phyloP scores from a whole-genome alignment of 1,140 invertebrate genomes.

The Spodoptera litura region DNA sequence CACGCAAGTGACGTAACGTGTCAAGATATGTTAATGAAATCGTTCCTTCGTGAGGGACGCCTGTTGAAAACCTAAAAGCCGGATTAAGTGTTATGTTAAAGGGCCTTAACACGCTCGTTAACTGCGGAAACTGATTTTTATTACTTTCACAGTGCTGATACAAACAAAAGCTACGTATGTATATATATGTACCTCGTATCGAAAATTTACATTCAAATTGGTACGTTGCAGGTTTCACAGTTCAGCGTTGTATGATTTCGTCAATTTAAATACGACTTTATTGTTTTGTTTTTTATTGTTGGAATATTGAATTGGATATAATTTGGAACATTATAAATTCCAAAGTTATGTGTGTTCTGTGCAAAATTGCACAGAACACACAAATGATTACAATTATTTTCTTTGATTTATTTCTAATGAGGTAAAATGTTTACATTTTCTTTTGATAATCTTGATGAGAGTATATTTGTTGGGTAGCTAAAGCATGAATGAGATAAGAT shows the following conservation, averaged over 20 bases:
- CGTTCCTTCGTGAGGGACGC: slow-evolving; percentile 28
- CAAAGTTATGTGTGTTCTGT: too few species aligned
- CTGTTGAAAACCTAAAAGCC: slow-evolving; percentile 42
- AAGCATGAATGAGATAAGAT: too few species aligned
- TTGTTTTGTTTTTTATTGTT: background rate
- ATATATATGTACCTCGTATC: background rate
- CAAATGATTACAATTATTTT: too few species aligned
- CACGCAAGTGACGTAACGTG: slow-evolving; percentile 16
- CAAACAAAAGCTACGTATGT: background rate
- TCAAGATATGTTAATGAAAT: slow-evolving; percentile 48
- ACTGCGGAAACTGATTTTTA: slow-evolving; percentile 48
- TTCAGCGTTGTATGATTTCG: background rate
- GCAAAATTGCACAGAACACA: too few species aligned
- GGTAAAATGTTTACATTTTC: too few species aligned
- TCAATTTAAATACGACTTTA: slow-evolving; percentile 7
- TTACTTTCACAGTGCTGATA: slow-evolving; percentile 28
- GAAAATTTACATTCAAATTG: slow-evolving; percentile 42
- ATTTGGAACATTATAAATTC: too few species aligned
- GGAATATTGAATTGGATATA: too few species aligned
- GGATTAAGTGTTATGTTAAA: slow-evolving; percentile 44
- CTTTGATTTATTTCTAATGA: too few species aligned
- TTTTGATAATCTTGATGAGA: too few species aligned
- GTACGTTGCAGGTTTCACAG: background rate
- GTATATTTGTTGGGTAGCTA: too few species aligned
- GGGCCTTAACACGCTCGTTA: slow-evolving; percentile 43